phyloP scores from a whole-genome alignment of 92 coral and sea anemone species.

The Porites divaricata region DNA sequence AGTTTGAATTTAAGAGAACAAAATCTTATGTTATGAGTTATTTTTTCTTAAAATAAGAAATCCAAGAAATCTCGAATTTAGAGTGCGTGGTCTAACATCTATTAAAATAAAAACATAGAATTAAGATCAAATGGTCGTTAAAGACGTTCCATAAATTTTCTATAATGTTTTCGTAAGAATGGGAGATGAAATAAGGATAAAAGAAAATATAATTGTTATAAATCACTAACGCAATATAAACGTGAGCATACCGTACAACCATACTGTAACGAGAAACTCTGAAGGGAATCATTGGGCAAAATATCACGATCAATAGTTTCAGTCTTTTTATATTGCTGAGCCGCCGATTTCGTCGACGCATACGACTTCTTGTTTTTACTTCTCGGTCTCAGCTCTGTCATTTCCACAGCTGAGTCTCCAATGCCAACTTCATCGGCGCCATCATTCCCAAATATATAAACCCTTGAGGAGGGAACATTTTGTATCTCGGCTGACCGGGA shows the following conservation, averaged over 20 bases:
- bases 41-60: no score
- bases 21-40: no score
- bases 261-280: conserved; percentile 89
- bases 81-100: no score
- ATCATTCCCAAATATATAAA: conserved; percentile 94
- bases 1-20: no score
- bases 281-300: conserved; percentile 81
- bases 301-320: conserved; percentile 82
- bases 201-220: background rate
- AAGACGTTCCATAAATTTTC: no score
- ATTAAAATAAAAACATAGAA: no score
- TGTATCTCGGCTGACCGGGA: conserved; percentile 63
- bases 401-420: conserved; percentile 78
- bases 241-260: conserved; percentile 91
- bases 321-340: conserved; percentile 72
- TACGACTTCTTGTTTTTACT: conserved; percentile 58
- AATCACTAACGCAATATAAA: background rate
- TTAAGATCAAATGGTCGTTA: no score
- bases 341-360: conserved; percentile 32
- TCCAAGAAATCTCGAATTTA: no score
- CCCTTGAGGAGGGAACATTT: conserved; percentile 79
- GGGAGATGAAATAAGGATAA: no score
- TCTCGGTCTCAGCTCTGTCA: conserved; percentile 94
- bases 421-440: conserved; percentile 66
- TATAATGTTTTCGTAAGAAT: no score